These are phyloP conservation scores for Chymomyza fuscimana DNA, from an alignment of 2,888 invertebrate species.

Conservation along the genomic window DNA sequence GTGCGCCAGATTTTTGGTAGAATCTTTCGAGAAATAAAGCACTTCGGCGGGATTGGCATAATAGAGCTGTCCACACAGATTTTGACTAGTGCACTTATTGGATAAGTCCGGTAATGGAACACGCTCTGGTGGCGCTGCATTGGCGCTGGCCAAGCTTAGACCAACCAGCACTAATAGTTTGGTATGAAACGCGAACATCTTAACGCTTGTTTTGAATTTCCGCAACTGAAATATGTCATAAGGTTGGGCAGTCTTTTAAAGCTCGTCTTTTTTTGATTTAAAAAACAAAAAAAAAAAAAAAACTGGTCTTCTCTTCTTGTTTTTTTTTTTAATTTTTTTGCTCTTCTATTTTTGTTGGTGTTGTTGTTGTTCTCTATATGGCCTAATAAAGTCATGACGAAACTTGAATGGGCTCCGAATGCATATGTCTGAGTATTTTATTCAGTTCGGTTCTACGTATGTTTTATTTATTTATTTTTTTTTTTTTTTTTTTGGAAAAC, in stretches of 20 bases:
- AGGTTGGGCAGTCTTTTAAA: conserved; percentile 39
- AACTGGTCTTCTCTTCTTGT: not conserved
- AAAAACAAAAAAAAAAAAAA: not conserved
- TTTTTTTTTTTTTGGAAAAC: conserved; percentile 22
- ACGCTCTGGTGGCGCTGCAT: not conserved
- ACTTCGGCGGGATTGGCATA: conserved; percentile 39
- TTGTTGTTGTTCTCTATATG: not conserved
- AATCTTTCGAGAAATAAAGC: conserved; percentile 35
- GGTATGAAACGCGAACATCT: conserved; percentile 32
- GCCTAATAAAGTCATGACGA: not conserved
- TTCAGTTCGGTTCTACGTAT: not conserved
- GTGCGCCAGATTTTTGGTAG: conserved; percentile 2
- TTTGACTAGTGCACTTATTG: conserved; percentile 30
- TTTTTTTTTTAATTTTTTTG: not conserved
- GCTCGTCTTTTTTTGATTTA: not conserved
- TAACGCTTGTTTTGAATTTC: conserved; percentile 25
- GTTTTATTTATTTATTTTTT: not conserved
- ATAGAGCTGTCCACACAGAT: conserved; percentile 32
- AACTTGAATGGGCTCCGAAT: not conserved
- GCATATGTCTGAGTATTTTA: not conserved
- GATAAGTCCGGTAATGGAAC: not conserved
- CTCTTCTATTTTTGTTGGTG: not conserved
- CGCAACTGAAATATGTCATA: conserved; percentile 46
- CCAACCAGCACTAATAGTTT: not conserved
- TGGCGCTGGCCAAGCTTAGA: not conserved